phyloP scores from a whole-genome alignment of 1,140 invertebrate species.

The Scylla paramamosain region DNA sequence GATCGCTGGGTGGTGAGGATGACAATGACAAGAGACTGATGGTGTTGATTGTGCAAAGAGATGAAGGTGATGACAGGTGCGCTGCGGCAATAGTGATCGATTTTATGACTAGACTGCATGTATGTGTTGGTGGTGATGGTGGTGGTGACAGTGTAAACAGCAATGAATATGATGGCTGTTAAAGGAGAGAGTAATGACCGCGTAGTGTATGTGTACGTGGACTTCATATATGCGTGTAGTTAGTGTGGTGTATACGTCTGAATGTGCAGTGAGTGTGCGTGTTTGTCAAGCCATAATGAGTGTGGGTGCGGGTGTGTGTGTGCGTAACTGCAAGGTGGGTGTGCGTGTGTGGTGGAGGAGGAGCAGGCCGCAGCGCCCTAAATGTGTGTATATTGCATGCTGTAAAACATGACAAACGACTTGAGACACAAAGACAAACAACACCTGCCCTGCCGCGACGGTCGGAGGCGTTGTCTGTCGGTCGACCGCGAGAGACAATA shows the following conservation, averaged over 20 bases:
- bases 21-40: no score
- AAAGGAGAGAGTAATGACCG: no score
- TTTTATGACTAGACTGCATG: no score
- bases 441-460: not conserved
- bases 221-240: not conserved
- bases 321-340: not conserved
- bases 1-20: no score
- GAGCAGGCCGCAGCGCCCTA: not conserved
- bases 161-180: no score
- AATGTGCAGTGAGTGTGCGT: not conserved
- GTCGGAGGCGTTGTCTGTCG: not conserved
- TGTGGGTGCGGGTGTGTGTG: not conserved
- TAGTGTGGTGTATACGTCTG: not conserved
- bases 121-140: not conserved
- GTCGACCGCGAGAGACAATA: not conserved
- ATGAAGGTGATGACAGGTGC: no score
- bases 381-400: slow-evolving; percentile 23
- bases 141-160: not conserved
- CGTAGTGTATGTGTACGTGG: not conserved
- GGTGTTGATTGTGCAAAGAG: no score
- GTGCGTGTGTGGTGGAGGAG: not conserved
- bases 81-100: no score
- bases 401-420: slow-evolving; percentile 14
- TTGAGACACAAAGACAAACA: not conserved
- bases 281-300: not conserved